Conservation (phyloP, 2,888 invertebrate genomes). For the Leptura quadrifasciata region DNA sequence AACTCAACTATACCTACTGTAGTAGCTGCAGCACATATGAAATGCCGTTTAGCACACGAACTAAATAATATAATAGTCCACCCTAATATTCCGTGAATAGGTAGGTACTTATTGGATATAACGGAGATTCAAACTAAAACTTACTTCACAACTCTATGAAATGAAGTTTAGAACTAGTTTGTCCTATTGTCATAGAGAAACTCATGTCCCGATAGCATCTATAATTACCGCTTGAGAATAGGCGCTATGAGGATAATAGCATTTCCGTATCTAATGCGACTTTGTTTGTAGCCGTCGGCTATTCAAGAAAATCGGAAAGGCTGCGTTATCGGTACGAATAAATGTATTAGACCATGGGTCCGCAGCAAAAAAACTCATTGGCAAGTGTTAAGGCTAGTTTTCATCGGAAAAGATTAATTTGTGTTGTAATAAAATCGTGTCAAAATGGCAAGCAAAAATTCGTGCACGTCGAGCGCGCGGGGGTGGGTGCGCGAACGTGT, state of each 20-base stretch:
- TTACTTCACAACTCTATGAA: not conserved
- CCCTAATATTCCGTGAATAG: not conserved
- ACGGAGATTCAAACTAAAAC: not conserved
- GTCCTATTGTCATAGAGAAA: not conserved
- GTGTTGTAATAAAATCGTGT: too few species aligned
- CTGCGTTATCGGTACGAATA: too few species aligned
- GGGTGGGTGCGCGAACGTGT: too few species aligned
- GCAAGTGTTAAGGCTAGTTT: too few species aligned
- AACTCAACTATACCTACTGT: too few species aligned
- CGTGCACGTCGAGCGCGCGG: too few species aligned
- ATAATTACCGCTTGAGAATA: not conserved
- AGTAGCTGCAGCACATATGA: too few species aligned
- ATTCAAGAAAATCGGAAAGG: not conserved
- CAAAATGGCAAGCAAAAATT: too few species aligned
- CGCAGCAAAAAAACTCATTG: too few species aligned
- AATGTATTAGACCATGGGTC: too few species aligned
- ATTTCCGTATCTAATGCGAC: not conserved
- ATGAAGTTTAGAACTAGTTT: not conserved
- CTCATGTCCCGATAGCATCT: not conserved
- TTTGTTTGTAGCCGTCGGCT: not conserved
- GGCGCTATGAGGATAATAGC: not conserved
- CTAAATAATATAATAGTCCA: not conserved
- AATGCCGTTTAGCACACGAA: not conserved
- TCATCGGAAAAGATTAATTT: too few species aligned
- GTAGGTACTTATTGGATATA: not conserved